Base-by-base conservation (phyloP, 2,113 vertebrate genomes). In the Ictalurus punctatus region DNA sequence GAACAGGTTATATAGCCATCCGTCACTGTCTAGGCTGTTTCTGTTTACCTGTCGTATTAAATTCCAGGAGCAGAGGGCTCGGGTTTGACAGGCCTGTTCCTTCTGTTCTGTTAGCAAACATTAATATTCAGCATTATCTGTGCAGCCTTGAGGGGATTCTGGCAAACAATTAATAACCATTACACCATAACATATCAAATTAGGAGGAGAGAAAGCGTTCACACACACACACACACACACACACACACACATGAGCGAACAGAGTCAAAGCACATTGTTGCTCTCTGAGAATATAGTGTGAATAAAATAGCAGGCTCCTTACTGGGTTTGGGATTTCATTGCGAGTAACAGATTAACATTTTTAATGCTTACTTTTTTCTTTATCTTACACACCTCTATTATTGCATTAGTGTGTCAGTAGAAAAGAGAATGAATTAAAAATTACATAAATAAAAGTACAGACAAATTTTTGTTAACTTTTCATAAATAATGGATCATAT, bases 121-220 rank as follows among this genome's bases (percentile, higher is more conserved):
- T 88, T 89, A 89, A 88, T 87, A 87, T 88, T 79, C 82, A 80
- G 59, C 30, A 86, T 73, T 84, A 85, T 86, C 48, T 88, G 44
- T 40, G 76, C 83, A 74, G 59, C 48, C 63, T 84, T 65, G 61
- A 88, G 84, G 86, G 63, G 63, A 69, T 71, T 87, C 89, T 88
- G 71, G 54, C 17, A 52, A 87, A 65, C 87, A 91, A 90, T 90
- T 90, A 92, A 90, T 90, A 84, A 88, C 74, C 71, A 89, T 89
- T 89, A 90, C 27, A 85, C 83, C 85, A 89, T 83, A 83, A 87
- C 88, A 87, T 87, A 86, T 89, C 78, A 90, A 87, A 92, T 87
- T 83, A 76, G 89, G 81, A 90, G 54, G 58, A 58, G 30, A 58
- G 40, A 67, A 54, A 83, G 40, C 58, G 40, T 34, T 48, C 52